A percentile compares a stretch with the other conserved stretches of the same genome.
Evolutionary conservation across 92 coral and sea anemone species (phyloP).

Genomic region (Epizoanthus rinbou): DNA sequence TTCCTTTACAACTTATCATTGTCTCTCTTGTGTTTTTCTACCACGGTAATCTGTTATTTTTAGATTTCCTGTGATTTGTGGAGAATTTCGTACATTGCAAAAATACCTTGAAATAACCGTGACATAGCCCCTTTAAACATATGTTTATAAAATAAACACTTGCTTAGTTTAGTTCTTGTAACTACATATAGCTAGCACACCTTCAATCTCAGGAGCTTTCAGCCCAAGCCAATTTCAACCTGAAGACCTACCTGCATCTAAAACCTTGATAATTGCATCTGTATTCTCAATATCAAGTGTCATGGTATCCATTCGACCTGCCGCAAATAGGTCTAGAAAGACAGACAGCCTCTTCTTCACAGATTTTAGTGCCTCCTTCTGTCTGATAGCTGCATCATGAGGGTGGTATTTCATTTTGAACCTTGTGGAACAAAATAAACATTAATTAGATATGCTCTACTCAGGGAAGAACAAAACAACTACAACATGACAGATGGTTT

Average conservation of each 20-base stretch:
- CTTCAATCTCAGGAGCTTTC: too few species aligned
- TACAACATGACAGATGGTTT: not conserved
- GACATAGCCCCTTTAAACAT: too few species aligned
- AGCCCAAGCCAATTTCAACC: too few species aligned
- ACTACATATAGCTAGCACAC: too few species aligned
- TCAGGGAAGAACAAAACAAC: conserved; percentile 4
- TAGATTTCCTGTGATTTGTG: too few species aligned
- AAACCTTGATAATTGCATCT: conserved; percentile 87
- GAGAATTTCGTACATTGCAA: too few species aligned
- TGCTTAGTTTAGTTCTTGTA: too few species aligned
- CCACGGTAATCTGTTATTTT: too few species aligned
- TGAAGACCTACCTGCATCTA: conserved; percentile 82
- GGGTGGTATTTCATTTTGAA: conserved; percentile 91
- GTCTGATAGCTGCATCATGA: conserved; percentile 69
- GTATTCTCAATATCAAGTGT: conserved; percentile 81
- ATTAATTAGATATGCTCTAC: not conserved
- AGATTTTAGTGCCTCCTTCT: conserved; percentile 84
- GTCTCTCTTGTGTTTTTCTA: too few species aligned
- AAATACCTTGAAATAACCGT: too few species aligned
- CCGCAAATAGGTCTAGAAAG: conserved; percentile 77
- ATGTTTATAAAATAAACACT: too few species aligned
- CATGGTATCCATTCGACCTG: conserved; percentile 76
- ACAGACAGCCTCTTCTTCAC: conserved; percentile 76
- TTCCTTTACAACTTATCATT: too few species aligned
- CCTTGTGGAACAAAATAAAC: conserved; percentile 50